A percentile compares a stretch with the other conserved stretches of the same genome.
Evolutionary conservation across 1,140 invertebrate species (phyloP).

Genomic region (Branchinecta lindahli): DNA sequence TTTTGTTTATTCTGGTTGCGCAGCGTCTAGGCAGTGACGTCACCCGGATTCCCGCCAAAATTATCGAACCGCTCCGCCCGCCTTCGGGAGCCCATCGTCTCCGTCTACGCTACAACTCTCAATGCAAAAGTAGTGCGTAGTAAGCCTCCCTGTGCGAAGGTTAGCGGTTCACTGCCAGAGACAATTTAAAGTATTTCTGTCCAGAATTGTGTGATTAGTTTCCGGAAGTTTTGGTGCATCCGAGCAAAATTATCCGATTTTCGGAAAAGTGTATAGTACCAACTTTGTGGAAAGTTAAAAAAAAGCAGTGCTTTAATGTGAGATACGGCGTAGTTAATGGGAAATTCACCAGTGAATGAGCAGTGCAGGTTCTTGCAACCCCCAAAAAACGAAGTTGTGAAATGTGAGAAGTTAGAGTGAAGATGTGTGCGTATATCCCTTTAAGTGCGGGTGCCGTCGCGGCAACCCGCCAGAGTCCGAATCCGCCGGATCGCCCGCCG

Average conservation of each 20-base stretch:
- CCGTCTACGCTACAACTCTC: background rate
- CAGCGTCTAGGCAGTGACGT: constrained; percentile 1
- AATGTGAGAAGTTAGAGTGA: background rate
- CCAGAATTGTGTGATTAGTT: background rate
- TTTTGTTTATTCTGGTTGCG: constrained; percentile 6
- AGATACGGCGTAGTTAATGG: background rate
- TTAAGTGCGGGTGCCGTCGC: background rate
- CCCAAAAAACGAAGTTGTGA: background rate
- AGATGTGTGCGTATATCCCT: background rate
- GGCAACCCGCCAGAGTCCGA: background rate
- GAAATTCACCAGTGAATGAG: background rate
- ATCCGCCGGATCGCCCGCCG: background rate
- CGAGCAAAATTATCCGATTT: background rate
- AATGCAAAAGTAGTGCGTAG: constrained; percentile 4
- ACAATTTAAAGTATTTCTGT: too few relatives aligned
- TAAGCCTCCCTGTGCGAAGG: background rate
- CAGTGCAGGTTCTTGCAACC: too few relatives aligned
- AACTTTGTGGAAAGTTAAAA: background rate
- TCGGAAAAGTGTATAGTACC: background rate
- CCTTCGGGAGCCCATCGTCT: background rate
- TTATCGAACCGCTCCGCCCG: background rate
- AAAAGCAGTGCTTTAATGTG: background rate
- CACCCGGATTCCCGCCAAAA: constrained; percentile 1
- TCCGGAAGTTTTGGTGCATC: background rate
- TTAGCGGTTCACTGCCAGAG: too few relatives aligned